These are phyloP conservation scores for Diaphora mendica DNA, from an alignment of 2,888 invertebrate species.

Conservation along the genomic window DNA sequence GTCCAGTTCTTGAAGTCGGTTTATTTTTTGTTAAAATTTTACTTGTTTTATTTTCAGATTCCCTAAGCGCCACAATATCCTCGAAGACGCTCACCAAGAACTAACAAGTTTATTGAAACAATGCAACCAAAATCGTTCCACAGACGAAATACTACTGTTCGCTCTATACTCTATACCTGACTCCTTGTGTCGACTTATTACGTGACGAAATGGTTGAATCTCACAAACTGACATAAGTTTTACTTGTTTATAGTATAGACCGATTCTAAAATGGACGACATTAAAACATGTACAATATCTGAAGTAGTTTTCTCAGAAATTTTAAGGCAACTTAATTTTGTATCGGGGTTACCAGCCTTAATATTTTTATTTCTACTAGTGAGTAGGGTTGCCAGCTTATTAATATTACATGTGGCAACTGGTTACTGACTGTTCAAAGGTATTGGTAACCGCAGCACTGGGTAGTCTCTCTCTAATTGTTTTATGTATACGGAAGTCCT, in stretches of 20 bases:
- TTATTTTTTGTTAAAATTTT: too few species aligned
- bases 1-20: too few species aligned
- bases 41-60: constrained; percentile 26
- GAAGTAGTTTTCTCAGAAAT: not conserved
- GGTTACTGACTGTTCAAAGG: not conserved
- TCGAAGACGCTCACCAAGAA: constrained; percentile 72
- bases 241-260: not conserved
- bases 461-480: not conserved
- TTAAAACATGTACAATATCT: not conserved
- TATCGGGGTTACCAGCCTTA: not conserved
- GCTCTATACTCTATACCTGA: constrained; percentile 79
- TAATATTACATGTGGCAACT: not conserved
- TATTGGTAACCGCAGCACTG: not conserved
- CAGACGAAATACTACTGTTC: constrained; percentile 72
- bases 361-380: not conserved
- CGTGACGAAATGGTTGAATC: constrained; percentile 43
- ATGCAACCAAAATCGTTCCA: constrained; percentile 59
- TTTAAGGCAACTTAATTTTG: not conserved
- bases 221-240: not conserved
- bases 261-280: not conserved
- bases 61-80: constrained; percentile 66
- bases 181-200: constrained; percentile 66
- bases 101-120: constrained; percentile 65
- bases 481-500: not conserved
- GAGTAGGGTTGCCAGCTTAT: not conserved